These are phyloP conservation scores for Leptinotarsa rubiginosa DNA, from an alignment of 2,888 invertebrate species.

Conservation along the genomic window DNA sequence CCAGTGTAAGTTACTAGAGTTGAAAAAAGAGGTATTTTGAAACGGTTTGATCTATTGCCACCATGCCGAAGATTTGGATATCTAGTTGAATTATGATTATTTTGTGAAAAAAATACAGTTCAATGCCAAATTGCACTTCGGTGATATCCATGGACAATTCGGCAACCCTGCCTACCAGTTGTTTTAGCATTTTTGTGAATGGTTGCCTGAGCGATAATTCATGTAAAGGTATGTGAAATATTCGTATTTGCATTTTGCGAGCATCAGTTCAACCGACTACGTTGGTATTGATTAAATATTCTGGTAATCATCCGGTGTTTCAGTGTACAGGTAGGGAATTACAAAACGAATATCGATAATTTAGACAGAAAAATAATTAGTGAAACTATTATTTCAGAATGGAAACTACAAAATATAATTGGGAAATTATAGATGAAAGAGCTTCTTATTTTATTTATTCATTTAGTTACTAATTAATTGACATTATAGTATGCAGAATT, in stretches of 20 bases:
- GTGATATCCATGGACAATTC: background rate
- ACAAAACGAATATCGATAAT: background rate
- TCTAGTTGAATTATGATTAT: too few species aligned
- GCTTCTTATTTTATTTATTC: too few species aligned
- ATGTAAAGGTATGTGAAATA: constrained; percentile 6
- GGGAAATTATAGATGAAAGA: too few species aligned
- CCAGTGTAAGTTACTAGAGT: too few species aligned
- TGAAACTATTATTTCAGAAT: background rate
- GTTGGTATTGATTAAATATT: constrained; percentile 8
- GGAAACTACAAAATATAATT: background rate
- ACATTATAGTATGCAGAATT: too few species aligned
- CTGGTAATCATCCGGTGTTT: background rate
- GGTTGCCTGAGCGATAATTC: constrained; percentile 5
- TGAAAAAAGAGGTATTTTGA: too few species aligned
- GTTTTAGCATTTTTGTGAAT: background rate
- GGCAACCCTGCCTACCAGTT: background rate
- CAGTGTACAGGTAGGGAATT: background rate
- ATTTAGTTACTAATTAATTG: too few species aligned
- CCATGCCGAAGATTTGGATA: too few species aligned
- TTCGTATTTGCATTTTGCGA: constrained; percentile 2
- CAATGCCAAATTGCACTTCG: background rate
- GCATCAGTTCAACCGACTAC: background rate
- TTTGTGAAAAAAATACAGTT: too few species aligned
- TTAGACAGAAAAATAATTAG: background rate
- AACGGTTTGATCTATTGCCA: too few species aligned